phyloP scores from a whole-genome alignment of 2,888 invertebrate genomes.

The Melieria picta region DNA sequence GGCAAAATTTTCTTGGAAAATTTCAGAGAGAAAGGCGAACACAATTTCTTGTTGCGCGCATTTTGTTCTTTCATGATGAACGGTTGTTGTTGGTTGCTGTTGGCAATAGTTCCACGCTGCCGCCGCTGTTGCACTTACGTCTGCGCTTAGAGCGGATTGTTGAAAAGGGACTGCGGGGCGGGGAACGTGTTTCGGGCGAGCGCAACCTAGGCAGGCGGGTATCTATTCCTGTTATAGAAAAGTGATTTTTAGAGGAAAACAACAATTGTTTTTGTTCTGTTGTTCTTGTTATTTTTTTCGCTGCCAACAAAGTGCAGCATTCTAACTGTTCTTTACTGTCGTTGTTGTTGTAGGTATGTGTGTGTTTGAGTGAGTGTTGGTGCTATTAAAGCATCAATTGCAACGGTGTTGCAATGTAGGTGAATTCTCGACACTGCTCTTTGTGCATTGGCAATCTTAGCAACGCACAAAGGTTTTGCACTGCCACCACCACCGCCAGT shows the following conservation, averaged over 20 bases:
- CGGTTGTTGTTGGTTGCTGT: conserved; percentile 29
- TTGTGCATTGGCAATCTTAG: no score
- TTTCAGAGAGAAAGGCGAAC: conserved; percentile 60
- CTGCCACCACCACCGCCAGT: neutral
- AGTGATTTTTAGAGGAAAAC: conserved; percentile 32
- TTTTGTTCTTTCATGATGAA: conserved; percentile 14
- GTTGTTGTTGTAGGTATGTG: neutral
- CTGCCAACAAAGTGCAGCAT: neutral
- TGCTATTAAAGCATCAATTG: neutral
- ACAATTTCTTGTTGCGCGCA: neutral
- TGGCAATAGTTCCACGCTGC: conserved; percentile 28
- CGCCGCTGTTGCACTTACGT: conserved; percentile 14
- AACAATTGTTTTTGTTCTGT: conserved; percentile 6
- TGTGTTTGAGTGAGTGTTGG: neutral
- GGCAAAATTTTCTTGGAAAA: conserved; percentile 59
- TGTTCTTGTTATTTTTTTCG: neutral
- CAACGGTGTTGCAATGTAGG: conserved; percentile 16
- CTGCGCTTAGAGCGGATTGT: neutral
- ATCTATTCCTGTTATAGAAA: conserved; percentile 26
- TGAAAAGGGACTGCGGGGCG: no score
- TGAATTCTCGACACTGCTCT: conserved; percentile 10
- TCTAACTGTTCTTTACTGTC: conserved; percentile 16
- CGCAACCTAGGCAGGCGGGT: no score
- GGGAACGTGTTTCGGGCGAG: no score
- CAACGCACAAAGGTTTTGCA: neutral